A percentile compares a stretch with the other conserved stretches of the same genome.
phyloP scores from a whole-genome alignment of 2,113 vertebrate genomes.

The Austrofundulus limnaeus region DNA sequence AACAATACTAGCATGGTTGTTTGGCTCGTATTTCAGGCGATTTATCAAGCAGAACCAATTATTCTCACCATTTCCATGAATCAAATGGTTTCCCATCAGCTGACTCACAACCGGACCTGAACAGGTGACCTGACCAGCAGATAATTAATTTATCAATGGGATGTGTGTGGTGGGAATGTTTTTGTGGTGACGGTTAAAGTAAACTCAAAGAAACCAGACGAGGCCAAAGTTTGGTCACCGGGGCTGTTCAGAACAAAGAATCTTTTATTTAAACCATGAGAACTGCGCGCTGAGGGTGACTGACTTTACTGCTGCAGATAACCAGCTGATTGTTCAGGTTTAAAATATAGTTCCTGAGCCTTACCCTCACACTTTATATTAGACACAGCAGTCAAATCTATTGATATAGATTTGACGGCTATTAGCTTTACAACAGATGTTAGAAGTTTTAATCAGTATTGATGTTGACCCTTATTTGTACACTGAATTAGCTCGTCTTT shows the following conservation, averaged over 20 bases:
- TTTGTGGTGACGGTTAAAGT: conserved; percentile 19
- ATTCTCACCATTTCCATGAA: conserved; percentile 45
- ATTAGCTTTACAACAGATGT: background rate
- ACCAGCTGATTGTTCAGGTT: too few relatives aligned
- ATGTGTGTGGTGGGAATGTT: conserved; percentile 7
- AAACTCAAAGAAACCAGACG: conserved; percentile 8
- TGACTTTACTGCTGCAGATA: background rate
- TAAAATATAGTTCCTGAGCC: too few relatives aligned
- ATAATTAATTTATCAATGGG: conserved; percentile 40
- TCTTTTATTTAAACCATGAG: conserved; percentile 36
- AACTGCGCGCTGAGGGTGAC: background rate
- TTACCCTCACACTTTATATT: too few relatives aligned
- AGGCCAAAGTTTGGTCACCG: conserved; percentile 28
- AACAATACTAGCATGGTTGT: too few relatives aligned
- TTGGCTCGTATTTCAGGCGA: too few relatives aligned
- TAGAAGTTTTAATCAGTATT: background rate
- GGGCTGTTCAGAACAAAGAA: conserved; percentile 32
- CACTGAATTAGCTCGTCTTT: background rate
- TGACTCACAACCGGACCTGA: background rate
- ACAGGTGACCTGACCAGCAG: conserved; percentile 32
- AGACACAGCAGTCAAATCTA: too few relatives aligned
- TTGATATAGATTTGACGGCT: too few relatives aligned
- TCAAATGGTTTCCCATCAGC: conserved; percentile 24
- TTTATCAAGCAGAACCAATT: too few relatives aligned
- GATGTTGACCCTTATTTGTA: background rate